Conservation (phyloP, 1,140 invertebrate species). For the Catajapyx aquilonaris region DNA sequence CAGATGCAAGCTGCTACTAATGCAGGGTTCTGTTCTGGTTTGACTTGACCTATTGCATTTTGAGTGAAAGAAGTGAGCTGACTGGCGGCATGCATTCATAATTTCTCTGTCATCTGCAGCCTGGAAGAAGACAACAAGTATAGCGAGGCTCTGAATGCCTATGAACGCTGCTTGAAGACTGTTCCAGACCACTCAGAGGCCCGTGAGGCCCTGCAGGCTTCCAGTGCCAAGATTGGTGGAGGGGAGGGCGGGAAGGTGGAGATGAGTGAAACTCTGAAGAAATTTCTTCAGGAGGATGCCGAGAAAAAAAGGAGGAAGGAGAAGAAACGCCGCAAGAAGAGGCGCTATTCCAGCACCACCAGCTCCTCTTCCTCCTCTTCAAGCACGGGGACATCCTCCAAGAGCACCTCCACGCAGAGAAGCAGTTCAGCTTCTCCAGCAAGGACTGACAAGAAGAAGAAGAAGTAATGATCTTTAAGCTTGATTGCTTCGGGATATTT, state of each 20-base stretch:
- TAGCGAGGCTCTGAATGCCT: slow-evolving; percentile 62
- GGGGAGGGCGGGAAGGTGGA: slow-evolving; percentile 17
- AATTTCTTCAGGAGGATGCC: slow-evolving; percentile 24
- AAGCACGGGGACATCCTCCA: neutral
- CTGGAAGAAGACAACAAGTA: slow-evolving; percentile 66
- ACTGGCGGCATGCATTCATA: too few species aligned
- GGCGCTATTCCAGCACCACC: slow-evolving; percentile 10
- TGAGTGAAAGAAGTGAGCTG: too few species aligned
- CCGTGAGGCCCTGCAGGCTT: slow-evolving; percentile 46
- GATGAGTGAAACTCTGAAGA: slow-evolving; percentile 38
- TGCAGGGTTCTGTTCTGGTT: too few species aligned
- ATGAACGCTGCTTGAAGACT: slow-evolving; percentile 55
- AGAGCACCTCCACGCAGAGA: neutral
- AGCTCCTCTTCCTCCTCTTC: slow-evolving; percentile 23
- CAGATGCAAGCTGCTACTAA: too few species aligned
- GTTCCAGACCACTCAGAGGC: slow-evolving; percentile 68
- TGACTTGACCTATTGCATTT: too few species aligned
- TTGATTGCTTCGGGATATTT: neutral
- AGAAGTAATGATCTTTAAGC: neutral
- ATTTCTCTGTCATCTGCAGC: too few species aligned
- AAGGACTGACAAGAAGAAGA: slow-evolving; percentile 2
- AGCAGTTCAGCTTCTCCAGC: neutral
- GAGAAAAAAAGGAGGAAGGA: slow-evolving; percentile 15
- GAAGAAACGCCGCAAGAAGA: slow-evolving; percentile 16
- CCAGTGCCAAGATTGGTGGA: neutral